Evolutionary conservation across 2,797 vertebrate genomes (phyloP).

Genomic region (Pristis pectinata): DNA sequence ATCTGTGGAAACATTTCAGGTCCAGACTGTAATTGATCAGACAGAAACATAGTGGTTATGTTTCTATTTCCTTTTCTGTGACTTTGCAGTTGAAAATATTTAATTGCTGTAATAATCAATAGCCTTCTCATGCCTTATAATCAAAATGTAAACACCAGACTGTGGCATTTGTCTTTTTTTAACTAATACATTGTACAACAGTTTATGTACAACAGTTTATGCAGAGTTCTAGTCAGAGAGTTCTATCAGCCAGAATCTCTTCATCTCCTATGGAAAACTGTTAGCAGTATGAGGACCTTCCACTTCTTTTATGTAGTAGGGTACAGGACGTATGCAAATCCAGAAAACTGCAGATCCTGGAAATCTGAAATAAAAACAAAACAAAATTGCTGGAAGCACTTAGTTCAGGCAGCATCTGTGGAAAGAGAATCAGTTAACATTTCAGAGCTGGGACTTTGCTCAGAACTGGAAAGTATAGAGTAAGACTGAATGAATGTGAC

Average conservation of each 20-base stretch:
- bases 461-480: no score
- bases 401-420: no score
- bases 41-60: not conserved
- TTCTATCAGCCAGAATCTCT: not conserved
- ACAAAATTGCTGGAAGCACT: no score
- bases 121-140: not conserved
- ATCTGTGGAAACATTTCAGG: no score
- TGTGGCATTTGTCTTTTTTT: not conserved
- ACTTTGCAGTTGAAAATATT: not conserved
- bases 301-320: not conserved
- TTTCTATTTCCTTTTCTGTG: not conserved
- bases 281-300: not conserved
- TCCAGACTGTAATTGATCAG: not conserved
- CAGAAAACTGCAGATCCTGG: no score
- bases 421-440: no score
- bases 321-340: no score
- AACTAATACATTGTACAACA: not conserved
- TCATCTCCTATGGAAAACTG: not conserved
- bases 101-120: not conserved
- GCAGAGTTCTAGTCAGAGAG: not conserved
- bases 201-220: not conserved
- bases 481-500: no score
- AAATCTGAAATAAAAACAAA: no score
- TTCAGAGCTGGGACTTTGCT: no score
- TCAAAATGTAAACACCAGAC: not conserved